Evolutionary conservation across 2,797 vertebrate genomes (phyloP).

Genomic region (Onychomys arenicola): DNA sequence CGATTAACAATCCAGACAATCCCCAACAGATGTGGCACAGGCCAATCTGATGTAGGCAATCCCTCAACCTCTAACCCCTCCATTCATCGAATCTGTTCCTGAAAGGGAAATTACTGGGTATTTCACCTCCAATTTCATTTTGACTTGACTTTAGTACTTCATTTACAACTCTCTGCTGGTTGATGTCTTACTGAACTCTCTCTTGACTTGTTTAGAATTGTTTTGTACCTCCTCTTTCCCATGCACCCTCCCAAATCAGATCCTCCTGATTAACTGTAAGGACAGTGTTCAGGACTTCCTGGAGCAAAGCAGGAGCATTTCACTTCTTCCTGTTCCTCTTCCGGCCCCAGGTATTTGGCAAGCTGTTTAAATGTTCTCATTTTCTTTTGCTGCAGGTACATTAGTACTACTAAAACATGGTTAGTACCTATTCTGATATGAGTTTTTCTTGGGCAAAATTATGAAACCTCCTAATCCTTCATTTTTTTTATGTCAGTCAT

Average conservation of each 20-base stretch:
- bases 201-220: background rate
- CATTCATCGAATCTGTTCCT: background rate
- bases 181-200: background rate
- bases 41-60: background rate
- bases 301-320: background rate
- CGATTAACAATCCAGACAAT: background rate
- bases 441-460: background rate
- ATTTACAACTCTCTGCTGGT: background rate
- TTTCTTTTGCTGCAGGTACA: background rate
- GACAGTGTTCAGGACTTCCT: slow-evolving; percentile 16
- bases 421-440: background rate
- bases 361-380: background rate
- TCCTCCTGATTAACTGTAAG: background rate
- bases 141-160: background rate
- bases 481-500: slow-evolving; percentile 4
- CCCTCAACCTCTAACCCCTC: background rate
- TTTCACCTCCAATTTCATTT: background rate
- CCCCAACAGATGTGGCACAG: too few relatives aligned
- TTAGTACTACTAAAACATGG: slow-evolving; percentile 20
- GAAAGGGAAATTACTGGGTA: background rate
- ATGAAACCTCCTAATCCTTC: slow-evolving; percentile 8
- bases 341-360: background rate
- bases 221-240: background rate
- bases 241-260: background rate
- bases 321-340: background rate